Conservation (phyloP, 1,140 invertebrate species). For the Drosophila parvula region DNA sequence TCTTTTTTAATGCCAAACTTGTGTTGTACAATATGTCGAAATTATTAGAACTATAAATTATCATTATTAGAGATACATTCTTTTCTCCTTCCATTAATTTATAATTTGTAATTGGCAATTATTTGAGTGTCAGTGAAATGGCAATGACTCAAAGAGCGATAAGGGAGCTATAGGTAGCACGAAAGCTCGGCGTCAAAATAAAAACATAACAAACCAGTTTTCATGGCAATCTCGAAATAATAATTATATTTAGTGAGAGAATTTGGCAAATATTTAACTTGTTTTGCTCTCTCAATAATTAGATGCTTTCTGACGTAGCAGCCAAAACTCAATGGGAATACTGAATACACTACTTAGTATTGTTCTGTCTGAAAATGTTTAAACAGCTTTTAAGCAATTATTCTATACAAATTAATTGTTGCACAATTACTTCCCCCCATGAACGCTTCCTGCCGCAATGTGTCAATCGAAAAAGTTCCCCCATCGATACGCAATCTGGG, state of each 20-base stretch:
- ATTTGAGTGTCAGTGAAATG: slow-evolving; percentile 15
- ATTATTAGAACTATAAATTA: not conserved
- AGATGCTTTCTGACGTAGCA: slow-evolving; percentile 1
- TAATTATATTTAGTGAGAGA: slow-evolving; percentile 13
- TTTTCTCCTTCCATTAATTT: not conserved
- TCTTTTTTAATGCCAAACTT: slow-evolving; percentile 2
- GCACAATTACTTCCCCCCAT: slow-evolving; percentile 27
- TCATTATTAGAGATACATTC: not conserved
- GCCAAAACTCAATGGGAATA: slow-evolving; percentile 9
- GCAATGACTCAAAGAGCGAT: slow-evolving; percentile 65
- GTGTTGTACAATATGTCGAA: not conserved
- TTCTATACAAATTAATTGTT: slow-evolving; percentile 14
- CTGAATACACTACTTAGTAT: slow-evolving; percentile 14
- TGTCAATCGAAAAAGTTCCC: slow-evolving; percentile 7
- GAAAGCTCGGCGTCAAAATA: slow-evolving; percentile 26
- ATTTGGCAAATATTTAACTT: slow-evolving; percentile 32
- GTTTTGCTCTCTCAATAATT: slow-evolving; percentile 35
- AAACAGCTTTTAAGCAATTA: slow-evolving; percentile 19
- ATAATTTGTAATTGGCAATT: slow-evolving; percentile 28
- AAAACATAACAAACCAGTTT: slow-evolving; percentile 38
- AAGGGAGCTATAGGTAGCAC: slow-evolving; percentile 34
- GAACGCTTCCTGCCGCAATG: not conserved
- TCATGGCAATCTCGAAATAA: slow-evolving; percentile 5
- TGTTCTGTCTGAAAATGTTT: slow-evolving; percentile 15
- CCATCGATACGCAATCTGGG: slow-evolving; percentile 13